Conservation (phyloP, 2,113 vertebrate species). For the Indicator indicator region DNA sequence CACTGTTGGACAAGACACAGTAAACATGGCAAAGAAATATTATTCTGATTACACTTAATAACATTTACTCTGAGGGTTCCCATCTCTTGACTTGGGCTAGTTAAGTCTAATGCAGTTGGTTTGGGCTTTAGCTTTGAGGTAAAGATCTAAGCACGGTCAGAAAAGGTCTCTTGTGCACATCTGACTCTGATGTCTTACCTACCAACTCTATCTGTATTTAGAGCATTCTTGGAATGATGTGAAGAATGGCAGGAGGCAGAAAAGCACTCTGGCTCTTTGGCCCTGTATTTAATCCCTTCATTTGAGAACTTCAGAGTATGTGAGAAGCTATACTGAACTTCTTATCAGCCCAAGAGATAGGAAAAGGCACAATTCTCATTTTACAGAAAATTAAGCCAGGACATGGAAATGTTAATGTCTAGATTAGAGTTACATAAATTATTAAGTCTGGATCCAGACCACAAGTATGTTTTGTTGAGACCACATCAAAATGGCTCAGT, state of each 20-base stretch:
- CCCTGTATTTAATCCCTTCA: not conserved
- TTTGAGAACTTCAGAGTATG: not conserved
- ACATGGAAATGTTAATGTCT: constrained; percentile 35
- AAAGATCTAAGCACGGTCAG: not conserved
- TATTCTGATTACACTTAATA: not conserved
- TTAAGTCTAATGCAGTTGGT: not conserved
- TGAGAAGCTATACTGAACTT: not conserved
- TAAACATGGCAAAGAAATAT: constrained; percentile 38
- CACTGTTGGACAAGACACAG: constrained; percentile 24
- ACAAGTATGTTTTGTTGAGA: constrained; percentile 50
- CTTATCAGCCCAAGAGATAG: not conserved
- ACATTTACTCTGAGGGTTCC: not conserved
- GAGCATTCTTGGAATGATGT: accelerated
- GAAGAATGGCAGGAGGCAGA: not conserved
- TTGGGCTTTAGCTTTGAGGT: not conserved
- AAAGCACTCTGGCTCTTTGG: not conserved
- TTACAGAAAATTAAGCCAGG: constrained; percentile 13
- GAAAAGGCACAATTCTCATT: not conserved
- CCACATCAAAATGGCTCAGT: constrained; percentile 47
- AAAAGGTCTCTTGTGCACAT: not conserved
- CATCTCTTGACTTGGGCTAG: not conserved
- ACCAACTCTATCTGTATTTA: not conserved
- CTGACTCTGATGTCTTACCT: not conserved
- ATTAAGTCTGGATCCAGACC: constrained; percentile 37
- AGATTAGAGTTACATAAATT: constrained; percentile 53